phyloP scores from a whole-genome alignment of 2,888 invertebrate genomes.

The Microctonus brassicae region DNA sequence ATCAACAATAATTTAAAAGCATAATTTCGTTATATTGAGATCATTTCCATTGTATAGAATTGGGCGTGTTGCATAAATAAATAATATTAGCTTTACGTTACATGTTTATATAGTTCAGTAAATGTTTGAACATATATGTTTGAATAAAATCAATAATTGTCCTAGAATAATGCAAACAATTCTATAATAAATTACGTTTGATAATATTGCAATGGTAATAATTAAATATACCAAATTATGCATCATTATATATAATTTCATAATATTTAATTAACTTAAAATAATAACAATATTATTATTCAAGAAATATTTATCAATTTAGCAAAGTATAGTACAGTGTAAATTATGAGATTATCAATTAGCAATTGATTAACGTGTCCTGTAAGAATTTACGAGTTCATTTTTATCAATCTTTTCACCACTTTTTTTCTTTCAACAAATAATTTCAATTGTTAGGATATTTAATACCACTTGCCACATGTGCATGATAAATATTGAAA shows the following conservation, averaged over 20 bases:
- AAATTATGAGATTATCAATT: too few relatives aligned
- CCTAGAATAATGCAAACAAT: conserved; percentile 6
- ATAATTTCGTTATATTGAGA: not conserved
- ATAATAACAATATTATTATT: not conserved
- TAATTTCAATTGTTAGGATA: not conserved
- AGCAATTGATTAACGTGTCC: conserved; percentile 23
- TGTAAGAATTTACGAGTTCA: conserved; percentile 18
- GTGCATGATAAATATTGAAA: conserved; percentile 16
- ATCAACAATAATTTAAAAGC: not conserved
- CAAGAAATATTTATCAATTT: not conserved
- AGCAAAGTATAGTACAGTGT: too few relatives aligned
- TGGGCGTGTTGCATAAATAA: not conserved
- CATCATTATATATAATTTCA: not conserved
- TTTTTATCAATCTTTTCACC: conserved; percentile 4
- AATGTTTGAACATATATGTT: not conserved
- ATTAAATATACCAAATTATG: not conserved
- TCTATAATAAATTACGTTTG: not conserved
- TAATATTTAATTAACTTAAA: not conserved
- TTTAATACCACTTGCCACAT: not conserved
- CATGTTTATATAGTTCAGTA: not conserved
- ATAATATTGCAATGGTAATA: conserved; percentile 7
- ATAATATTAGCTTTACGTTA: conserved; percentile 1
- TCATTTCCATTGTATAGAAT: not conserved
- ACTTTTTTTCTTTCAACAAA: not conserved
- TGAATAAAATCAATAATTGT: not conserved